These are phyloP conservation scores for Odocoileus virginianus DNA, from an alignment of 2,113 vertebrate genomes.

Conservation along the genomic window DNA sequence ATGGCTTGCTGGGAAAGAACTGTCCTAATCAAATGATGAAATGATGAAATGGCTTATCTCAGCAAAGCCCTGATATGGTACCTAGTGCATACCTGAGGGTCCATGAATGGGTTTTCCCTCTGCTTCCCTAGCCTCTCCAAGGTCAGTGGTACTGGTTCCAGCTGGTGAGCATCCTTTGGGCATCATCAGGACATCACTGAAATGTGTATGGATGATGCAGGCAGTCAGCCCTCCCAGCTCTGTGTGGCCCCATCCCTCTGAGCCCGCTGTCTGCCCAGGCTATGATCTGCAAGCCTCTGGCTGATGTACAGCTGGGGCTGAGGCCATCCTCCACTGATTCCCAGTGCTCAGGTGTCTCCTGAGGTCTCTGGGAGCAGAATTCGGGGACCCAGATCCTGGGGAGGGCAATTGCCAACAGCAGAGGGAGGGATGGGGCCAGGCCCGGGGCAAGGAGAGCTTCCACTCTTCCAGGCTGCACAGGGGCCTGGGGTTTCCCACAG, in stretches of 20 bases:
- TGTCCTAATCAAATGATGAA: neutral
- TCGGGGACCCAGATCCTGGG: neutral
- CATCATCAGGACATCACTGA: neutral
- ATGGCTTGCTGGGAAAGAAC: neutral
- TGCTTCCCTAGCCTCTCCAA: neutral
- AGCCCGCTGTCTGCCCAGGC: neutral
- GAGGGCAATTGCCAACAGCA: neutral
- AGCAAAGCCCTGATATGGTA: neutral
- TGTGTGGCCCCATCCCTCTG: no score
- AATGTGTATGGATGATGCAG: rapidly evolving
- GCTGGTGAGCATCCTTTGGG: neutral
- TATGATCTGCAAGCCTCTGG: neutral
- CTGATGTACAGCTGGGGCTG: neutral
- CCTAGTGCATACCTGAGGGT: rapidly evolving
- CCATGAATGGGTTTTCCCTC: neutral
- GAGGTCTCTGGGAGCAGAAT: neutral
- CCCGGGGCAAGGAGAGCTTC: neutral
- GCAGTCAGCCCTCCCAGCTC: neutral
- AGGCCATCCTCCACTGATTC: rapidly evolving
- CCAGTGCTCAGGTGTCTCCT: rapidly evolving
- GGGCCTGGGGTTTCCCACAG: neutral
- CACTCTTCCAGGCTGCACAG: neutral
- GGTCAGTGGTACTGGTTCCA: neutral
- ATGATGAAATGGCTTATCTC: neutral
- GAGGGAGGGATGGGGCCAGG: neutral